Conservation (phyloP, 2,113 vertebrate genomes). For the Macquaria australasica region DNA sequence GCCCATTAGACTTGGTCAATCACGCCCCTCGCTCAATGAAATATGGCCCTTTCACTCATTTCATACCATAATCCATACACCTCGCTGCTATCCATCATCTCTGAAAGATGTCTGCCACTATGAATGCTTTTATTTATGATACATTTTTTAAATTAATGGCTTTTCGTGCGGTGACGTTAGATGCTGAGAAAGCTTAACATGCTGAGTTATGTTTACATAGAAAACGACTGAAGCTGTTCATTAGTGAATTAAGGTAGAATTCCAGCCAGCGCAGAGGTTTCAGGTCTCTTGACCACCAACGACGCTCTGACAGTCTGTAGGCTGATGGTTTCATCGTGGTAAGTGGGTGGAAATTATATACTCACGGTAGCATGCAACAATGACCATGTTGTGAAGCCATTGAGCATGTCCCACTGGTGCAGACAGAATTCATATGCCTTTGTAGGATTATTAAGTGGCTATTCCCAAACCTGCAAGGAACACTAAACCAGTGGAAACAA, state of each 20-base stretch:
- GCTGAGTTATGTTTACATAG: conserved; percentile 56
- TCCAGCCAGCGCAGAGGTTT: conserved; percentile 27
- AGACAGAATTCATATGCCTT: conserved; percentile 50
- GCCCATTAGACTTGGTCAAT: conserved; percentile 90
- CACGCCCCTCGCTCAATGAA: conserved; percentile 77
- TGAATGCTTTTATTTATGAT: conserved; percentile 72
- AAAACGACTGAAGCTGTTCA: conserved; percentile 22
- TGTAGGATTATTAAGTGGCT: conserved; percentile 54
- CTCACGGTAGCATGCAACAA: conserved; percentile 45
- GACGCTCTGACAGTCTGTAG: conserved; percentile 24
- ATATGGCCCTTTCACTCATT: conserved; percentile 73
- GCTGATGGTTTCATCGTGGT: conserved; percentile 57
- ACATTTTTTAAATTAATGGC: conserved; percentile 63
- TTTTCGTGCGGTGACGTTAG: conserved; percentile 35
- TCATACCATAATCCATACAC: conserved; percentile 75
- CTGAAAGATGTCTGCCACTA: conserved; percentile 63
- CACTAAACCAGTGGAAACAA: conserved; percentile 11
- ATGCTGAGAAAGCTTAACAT: conserved; percentile 57
- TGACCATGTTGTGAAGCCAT: conserved; percentile 48
- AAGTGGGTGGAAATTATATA: conserved; percentile 61
- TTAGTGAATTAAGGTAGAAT: conserved; percentile 59
- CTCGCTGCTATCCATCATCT: conserved; percentile 80
- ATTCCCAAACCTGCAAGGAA: conserved; percentile 27
- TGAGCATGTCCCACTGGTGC: conserved; percentile 29
- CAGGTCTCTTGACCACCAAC: conserved; percentile 51